These are phyloP conservation scores for Chauna torquata DNA, from an alignment of 2,113 vertebrate species.

Conservation along the genomic window DNA sequence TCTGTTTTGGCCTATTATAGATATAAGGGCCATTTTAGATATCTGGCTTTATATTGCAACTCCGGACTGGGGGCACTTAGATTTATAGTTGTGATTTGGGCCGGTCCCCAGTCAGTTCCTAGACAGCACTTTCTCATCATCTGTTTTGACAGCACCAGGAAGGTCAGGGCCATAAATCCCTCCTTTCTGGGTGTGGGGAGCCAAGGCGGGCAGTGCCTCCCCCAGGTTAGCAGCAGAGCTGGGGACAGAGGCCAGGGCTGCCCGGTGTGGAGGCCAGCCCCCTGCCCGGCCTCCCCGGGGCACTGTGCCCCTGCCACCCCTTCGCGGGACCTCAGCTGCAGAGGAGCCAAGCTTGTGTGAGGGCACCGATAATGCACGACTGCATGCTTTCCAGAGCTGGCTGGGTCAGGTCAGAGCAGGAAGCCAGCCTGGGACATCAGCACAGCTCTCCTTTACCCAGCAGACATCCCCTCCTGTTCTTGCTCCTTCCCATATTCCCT, in stretches of 20 bases:
- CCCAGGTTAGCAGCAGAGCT: background rate
- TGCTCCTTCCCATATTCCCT: background rate
- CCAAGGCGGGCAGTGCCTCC: background rate
- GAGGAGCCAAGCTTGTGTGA: background rate
- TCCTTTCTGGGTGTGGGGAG: background rate
- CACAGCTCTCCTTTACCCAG: background rate
- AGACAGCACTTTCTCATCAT: slow-evolving; percentile 45
- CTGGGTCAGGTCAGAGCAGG: background rate
- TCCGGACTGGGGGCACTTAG: background rate
- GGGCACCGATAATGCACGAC: background rate
- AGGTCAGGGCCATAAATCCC: slow-evolving; percentile 55
- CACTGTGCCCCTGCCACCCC: background rate
- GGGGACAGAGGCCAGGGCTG: background rate
- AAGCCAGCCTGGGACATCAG: background rate
- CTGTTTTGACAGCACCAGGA: slow-evolving; percentile 46
- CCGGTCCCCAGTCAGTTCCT: slow-evolving; percentile 25
- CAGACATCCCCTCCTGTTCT: background rate
- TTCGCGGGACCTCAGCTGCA: fast-evolving
- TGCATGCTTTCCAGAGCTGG: background rate
- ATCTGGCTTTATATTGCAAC: background rate
- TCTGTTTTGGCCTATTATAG: background rate
- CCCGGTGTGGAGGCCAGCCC: background rate
- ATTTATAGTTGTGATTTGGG: slow-evolving; percentile 52
- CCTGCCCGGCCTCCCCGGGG: fast-evolving
- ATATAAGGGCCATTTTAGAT: background rate